Evolutionary conservation across 2,113 vertebrate genomes (phyloP).

Genomic region (Neoarius graeffei): DNA sequence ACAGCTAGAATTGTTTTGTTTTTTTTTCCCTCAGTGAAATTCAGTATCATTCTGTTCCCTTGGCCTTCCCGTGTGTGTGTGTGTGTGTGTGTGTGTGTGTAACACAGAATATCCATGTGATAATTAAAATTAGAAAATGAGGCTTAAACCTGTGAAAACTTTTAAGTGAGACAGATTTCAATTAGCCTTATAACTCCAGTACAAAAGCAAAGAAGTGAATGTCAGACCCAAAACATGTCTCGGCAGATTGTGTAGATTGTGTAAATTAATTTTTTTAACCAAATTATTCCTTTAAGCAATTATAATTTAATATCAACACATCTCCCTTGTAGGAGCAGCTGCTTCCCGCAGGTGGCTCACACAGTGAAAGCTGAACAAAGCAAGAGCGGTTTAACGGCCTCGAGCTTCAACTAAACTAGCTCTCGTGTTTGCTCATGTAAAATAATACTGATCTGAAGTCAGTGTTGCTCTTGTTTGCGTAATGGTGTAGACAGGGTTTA

Average conservation of each 20-base stretch:
- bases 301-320: constrained; percentile 34
- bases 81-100: constrained; percentile 18
- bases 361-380: constrained; percentile 71
- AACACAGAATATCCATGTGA: neutral
- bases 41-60: neutral
- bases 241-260: neutral
- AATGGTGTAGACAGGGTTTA: neutral
- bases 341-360: constrained; percentile 73
- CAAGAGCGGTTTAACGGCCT: constrained; percentile 26
- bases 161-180: neutral
- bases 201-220: neutral
- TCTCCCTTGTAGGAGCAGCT: constrained; percentile 70
- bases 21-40: neutral
- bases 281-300: constrained; percentile 17
- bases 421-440: constrained; percentile 3
- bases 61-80: constrained; percentile 12
- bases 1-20: neutral
- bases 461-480: neutral
- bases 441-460: constrained; percentile 20
- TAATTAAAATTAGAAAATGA: neutral
- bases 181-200: neutral
- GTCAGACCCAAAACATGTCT: neutral
- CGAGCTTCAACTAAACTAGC: constrained; percentile 21
- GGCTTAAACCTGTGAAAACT: neutral
- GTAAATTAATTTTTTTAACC: neutral